Evolutionary conservation across 1,140 invertebrate genomes (phyloP).

Genomic region (Philaenus spumarius): DNA sequence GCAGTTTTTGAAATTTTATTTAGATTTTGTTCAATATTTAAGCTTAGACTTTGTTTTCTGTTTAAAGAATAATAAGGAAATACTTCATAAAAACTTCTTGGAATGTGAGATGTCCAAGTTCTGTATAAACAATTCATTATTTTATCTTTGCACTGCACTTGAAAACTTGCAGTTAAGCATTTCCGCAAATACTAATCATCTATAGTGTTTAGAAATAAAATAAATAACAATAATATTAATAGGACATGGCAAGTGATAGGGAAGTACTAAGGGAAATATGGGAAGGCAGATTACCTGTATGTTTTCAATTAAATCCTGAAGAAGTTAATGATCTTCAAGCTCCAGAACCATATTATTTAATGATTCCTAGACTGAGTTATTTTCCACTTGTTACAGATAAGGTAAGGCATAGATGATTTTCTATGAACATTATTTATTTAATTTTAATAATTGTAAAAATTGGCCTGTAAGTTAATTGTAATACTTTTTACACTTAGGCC

Average conservation of each 20-base stretch:
- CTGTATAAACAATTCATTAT: no score
- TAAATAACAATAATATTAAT: no score
- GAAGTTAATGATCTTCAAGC: conserved; percentile 82
- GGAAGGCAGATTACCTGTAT: conserved; percentile 90
- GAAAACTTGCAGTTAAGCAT: no score
- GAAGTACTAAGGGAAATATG: conserved; percentile 91
- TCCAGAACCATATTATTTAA: conserved; percentile 88
- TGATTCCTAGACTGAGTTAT: conserved; percentile 92
- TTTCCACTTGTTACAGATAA: conserved; percentile 95
- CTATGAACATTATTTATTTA: background rate
- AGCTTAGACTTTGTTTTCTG: no score
- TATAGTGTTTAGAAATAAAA: no score
- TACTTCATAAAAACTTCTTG: no score
- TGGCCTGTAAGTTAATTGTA: background rate
- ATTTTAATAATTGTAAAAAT: background rate
- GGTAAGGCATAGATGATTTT: conserved; percentile 47
- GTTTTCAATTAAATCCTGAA: conserved; percentile 79
- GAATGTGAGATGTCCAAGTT: no score
- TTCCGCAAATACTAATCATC: background rate
- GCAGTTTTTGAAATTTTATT: no score
- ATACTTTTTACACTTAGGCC: no score
- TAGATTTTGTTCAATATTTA: no score
- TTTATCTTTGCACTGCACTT: no score
- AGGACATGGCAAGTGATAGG: conserved; percentile 87
- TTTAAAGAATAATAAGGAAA: no score